These are phyloP conservation scores for Mamestra configurata DNA, from an alignment of 1,140 invertebrate species.

Conservation along the genomic window DNA sequence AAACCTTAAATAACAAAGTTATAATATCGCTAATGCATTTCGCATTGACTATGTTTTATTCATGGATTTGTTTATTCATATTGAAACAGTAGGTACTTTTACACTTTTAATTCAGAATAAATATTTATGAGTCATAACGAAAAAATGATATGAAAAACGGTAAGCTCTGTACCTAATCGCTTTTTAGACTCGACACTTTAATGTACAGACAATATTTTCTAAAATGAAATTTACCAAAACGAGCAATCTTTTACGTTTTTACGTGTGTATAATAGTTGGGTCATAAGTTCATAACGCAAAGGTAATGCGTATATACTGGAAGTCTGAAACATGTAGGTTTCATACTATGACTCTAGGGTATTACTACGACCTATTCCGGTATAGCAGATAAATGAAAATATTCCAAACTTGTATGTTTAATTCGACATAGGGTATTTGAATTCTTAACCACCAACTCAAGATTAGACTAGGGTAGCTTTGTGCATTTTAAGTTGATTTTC, in stretches of 20 bases:
- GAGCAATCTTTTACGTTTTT: slow-evolving; percentile 5
- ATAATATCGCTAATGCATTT: slow-evolving; percentile 18
- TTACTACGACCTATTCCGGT: background rate
- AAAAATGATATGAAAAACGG: background rate
- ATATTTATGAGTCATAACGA: slow-evolving; percentile 12
- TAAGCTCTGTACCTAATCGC: background rate
- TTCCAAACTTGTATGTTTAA: no score
- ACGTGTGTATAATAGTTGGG: background rate
- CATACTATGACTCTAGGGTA: background rate
- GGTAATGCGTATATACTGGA: background rate
- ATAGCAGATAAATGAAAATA: background rate
- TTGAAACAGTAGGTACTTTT: slow-evolving; percentile 16
- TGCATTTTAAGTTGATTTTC: no score
- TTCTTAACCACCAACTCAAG: no score
- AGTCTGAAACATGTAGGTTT: background rate
- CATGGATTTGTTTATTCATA: slow-evolving; percentile 25
- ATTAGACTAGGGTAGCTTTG: no score
- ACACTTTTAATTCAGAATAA: slow-evolving; percentile 14
- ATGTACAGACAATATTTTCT: background rate
- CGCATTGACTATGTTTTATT: slow-evolving; percentile 22
- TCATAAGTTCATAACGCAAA: background rate
- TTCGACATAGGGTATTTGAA: no score
- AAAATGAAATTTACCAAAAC: no score
- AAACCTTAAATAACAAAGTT: slow-evolving; percentile 1
- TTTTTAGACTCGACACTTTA: background rate